phyloP scores from a whole-genome alignment of 2,888 invertebrate species.

The Opisthograptis luteolata region DNA sequence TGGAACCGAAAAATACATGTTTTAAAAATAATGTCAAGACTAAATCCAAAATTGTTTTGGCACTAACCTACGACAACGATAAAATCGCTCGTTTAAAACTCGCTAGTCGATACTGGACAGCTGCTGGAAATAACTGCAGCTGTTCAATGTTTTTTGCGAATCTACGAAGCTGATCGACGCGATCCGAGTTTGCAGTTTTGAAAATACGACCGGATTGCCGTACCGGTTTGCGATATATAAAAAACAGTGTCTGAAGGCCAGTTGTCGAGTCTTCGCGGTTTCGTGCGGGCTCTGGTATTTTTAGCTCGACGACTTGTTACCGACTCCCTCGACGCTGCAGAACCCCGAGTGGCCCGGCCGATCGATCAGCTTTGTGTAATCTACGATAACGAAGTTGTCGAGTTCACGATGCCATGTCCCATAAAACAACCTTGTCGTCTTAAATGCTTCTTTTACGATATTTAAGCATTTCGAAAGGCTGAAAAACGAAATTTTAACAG shows the following conservation, averaged over 20 bases:
- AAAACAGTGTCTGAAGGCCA: constrained; percentile 52
- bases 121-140: constrained; percentile 9
- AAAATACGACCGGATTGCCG: constrained; percentile 18
- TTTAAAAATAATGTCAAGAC: not conserved
- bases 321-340: constrained; percentile 17
- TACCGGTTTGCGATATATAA: constrained; percentile 31
- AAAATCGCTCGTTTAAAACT: constrained; percentile 5
- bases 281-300: constrained; percentile 50
- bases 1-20: constrained; percentile 4
- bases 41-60: constrained; percentile 4
- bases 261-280: constrained; percentile 30
- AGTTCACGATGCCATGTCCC: no score
- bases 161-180: constrained; percentile 2
- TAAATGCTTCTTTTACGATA: not conserved
- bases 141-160: constrained; percentile 8
- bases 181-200: constrained; percentile 8
- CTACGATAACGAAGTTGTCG: constrained; percentile 25
- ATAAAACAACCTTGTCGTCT: no score
- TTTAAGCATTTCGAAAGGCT: not conserved
- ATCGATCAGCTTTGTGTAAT: constrained; percentile 33
- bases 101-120: constrained; percentile 16
- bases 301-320: constrained; percentile 40
- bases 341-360: constrained; percentile 13
- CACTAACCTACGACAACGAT: constrained; percentile 33
- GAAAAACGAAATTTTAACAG: not conserved